Evolutionary conservation across 2,797 vertebrate genomes (phyloP).

Genomic region (Sparus aurata): DNA sequence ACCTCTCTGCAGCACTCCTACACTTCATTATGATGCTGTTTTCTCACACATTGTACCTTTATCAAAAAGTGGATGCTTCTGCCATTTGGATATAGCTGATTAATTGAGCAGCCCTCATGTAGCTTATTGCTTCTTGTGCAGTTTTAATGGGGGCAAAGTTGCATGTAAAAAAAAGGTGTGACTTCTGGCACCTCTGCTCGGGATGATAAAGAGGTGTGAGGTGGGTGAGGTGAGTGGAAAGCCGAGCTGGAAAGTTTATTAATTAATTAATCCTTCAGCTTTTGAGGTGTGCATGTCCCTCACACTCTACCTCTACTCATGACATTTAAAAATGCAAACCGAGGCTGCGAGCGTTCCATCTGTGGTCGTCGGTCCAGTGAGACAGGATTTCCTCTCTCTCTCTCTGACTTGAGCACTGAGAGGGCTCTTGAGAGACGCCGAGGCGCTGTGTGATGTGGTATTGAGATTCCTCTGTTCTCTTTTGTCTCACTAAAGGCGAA

Average conservation of each 20-base stretch:
- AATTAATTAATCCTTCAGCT: conserved; percentile 13
- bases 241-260: conserved; percentile 58
- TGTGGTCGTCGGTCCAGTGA: conserved; percentile 79
- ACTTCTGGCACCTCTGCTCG: conserved; percentile 28
- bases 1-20: too few relatives aligned
- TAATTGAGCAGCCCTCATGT: too few relatives aligned
- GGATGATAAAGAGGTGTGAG: conserved; percentile 39
- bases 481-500: conserved; percentile 63
- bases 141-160: neutral
- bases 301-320: conserved; percentile 27
- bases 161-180: conserved; percentile 28
- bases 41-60: too few relatives aligned
- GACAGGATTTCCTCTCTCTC: conserved; percentile 81
- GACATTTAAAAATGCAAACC: conserved; percentile 72
- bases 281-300: neutral
- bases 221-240: conserved; percentile 65
- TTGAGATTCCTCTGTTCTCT: conserved; percentile 47
- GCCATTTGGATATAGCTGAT: too few relatives aligned
- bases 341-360: neutral
- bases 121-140: neutral
- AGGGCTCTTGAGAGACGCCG: neutral
- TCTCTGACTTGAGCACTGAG: conserved; percentile 4
- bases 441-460: conserved; percentile 48
- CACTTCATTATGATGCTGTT: too few relatives aligned
- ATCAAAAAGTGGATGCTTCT: too few relatives aligned